phyloP scores from a whole-genome alignment of 2,888 invertebrate species.

The Geotrupes spiniger region DNA sequence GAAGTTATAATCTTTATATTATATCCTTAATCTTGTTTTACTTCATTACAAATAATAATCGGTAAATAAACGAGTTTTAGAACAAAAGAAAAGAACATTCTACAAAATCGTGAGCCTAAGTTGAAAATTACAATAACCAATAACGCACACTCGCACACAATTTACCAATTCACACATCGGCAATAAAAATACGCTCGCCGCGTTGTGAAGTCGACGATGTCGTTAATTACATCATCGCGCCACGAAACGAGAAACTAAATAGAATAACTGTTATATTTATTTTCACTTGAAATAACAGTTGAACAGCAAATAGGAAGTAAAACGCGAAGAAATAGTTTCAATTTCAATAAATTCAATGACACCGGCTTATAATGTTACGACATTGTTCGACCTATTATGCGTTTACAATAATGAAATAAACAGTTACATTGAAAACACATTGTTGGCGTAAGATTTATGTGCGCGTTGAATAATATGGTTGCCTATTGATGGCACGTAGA shows the following conservation, averaged over 20 bases:
- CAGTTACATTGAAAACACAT: slow-evolving; percentile 5
- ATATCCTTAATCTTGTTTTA: too few relatives aligned
- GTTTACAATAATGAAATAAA: slow-evolving; percentile 2
- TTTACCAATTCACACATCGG: slow-evolving; percentile 4
- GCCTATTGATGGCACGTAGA: neutral
- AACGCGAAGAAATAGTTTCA: slow-evolving; percentile 13
- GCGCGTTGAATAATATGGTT: neutral
- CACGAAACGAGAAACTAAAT: slow-evolving; percentile 16
- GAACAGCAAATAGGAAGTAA: slow-evolving; percentile 11
- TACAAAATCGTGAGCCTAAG: too few relatives aligned
- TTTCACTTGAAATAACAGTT: slow-evolving; percentile 22
- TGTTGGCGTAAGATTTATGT: slow-evolving; percentile 1
- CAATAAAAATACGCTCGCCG: neutral
- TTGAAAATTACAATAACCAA: too few relatives aligned
- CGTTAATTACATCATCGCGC: slow-evolving; percentile 8
- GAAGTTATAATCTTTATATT: too few relatives aligned
- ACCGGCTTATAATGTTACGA: slow-evolving; percentile 9
- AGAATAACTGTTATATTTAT: slow-evolving; percentile 23
- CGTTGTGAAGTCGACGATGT: neutral
- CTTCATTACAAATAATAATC: too few relatives aligned
- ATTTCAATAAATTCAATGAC: slow-evolving; percentile 26
- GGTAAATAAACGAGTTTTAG: too few relatives aligned
- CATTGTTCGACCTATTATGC: slow-evolving; percentile 3
- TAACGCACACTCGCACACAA: neutral
- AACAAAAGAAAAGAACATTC: too few relatives aligned